Evolutionary conservation across 2,113 vertebrate species (phyloP).

Genomic region (Sakesphorus luctuosus): DNA sequence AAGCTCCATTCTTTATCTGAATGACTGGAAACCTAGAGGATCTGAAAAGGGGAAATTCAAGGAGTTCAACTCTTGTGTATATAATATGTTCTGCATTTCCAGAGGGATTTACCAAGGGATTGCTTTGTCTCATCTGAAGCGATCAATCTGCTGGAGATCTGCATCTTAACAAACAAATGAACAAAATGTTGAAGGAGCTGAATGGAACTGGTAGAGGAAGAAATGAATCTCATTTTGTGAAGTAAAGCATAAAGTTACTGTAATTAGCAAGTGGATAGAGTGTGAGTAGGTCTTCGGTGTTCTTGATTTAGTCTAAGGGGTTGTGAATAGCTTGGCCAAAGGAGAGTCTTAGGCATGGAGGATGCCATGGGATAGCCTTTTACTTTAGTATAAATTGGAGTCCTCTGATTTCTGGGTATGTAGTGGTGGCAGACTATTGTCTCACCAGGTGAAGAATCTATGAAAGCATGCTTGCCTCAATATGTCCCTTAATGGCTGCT

Average conservation of each 20-base stretch:
- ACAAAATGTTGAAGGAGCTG: conserved; percentile 29
- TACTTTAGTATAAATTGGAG: background rate
- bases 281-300: background rate
- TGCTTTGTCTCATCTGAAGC: conserved; percentile 63
- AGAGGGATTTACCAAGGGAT: conserved; percentile 50
- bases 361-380: background rate
- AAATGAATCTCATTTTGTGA: conserved; percentile 28
- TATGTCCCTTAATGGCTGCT: background rate
- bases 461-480: background rate
- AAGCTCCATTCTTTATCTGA: conserved; percentile 61
- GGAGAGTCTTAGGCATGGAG: background rate
- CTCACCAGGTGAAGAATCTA: background rate
- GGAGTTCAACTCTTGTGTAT: conserved; percentile 29
- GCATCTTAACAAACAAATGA: conserved; percentile 38
- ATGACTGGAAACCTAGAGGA: conserved; percentile 51
- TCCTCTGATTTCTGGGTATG: background rate
- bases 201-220: conserved; percentile 23
- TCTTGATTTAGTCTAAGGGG: background rate
- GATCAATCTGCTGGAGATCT: conserved; percentile 52
- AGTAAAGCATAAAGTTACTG: conserved; percentile 40
- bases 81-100: conserved; percentile 50
- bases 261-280: conserved; percentile 8
- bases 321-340: background rate
- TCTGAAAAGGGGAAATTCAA: conserved; percentile 57
- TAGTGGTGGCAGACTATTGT: background rate